Evolutionary conservation across 2,113 vertebrate species (phyloP).

Genomic region (Entelurus aequoreus): DNA sequence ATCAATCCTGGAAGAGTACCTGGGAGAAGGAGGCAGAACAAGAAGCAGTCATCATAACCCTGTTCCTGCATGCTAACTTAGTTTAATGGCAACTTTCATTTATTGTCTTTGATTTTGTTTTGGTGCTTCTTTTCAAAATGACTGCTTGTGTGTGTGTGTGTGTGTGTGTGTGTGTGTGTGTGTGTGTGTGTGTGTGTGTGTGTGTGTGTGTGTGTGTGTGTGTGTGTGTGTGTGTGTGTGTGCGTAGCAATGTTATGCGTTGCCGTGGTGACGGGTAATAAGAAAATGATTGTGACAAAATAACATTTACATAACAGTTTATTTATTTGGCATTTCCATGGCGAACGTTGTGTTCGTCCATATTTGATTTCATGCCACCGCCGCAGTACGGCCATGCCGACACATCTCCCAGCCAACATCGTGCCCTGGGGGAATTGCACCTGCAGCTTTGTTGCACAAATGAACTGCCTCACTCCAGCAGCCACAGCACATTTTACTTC

Average conservation of each 20-base stretch:
- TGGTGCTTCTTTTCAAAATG: not conserved
- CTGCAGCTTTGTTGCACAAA: not conserved
- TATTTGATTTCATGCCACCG: conserved; percentile 28
- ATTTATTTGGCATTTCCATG: conserved; percentile 40
- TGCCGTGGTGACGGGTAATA: conserved; percentile 48
- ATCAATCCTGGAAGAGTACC: too few relatives aligned
- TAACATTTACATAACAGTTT: conserved; percentile 60
- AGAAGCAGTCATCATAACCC: too few relatives aligned
- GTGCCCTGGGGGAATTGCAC: not conserved
- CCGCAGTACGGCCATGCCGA: conserved; percentile 8
- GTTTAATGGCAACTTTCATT: not conserved
- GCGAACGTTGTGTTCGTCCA: conserved; percentile 48
- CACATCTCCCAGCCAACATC: not conserved
- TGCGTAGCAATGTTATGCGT: conserved; percentile 9
- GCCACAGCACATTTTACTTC: not conserved
- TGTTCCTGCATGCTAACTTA: not conserved
- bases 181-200: too few relatives aligned
- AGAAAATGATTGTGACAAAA: conserved; percentile 67
- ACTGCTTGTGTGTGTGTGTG: not conserved
- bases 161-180: too few relatives aligned
- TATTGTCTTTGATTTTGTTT: not conserved
- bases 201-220: not conserved
- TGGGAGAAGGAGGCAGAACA: too few relatives aligned
- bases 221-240: conserved; percentile 2
- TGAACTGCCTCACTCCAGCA: not conserved